Percentiles rank a stretch among this genome's conserved stretches.
Conservation (phyloP, 2,113 vertebrate genomes). For the Ameiurus melas region DNA sequence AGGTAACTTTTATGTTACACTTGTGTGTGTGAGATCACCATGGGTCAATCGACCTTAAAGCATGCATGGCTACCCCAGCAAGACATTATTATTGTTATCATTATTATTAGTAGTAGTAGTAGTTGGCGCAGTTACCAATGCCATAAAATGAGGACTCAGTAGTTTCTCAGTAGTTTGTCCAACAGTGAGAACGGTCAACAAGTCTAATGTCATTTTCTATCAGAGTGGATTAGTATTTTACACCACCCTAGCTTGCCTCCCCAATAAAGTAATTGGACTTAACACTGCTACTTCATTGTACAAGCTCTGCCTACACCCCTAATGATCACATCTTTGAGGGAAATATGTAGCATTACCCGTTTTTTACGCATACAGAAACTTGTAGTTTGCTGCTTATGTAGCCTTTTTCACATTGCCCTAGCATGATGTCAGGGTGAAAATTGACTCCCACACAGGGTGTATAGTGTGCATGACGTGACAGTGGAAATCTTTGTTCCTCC, state of each 20-base stretch:
- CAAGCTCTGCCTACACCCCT: background rate
- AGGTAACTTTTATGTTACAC: background rate
- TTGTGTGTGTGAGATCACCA: background rate
- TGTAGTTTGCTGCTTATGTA: background rate
- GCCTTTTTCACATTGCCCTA: background rate
- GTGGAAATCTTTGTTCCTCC: conserved; percentile 1
- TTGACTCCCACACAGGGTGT: background rate
- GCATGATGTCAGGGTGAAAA: conserved; percentile 54
- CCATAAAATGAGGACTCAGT: background rate
- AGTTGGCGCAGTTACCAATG: background rate
- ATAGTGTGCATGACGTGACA: conserved; percentile 30
- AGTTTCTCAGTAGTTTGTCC: background rate
- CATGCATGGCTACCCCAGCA: background rate
- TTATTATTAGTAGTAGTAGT: background rate
- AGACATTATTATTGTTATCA: background rate
- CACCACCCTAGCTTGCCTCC: background rate
- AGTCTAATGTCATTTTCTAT: background rate
- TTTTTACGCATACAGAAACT: background rate
- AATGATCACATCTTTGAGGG: background rate
- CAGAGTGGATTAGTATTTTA: background rate
- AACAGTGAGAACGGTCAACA: background rate
- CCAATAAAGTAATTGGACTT: background rate
- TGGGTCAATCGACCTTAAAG: background rate
- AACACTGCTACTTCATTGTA: background rate
- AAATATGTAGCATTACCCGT: background rate